phyloP scores from a whole-genome alignment of 2,797 vertebrate species.

The Sarcophilus harrisii region DNA sequence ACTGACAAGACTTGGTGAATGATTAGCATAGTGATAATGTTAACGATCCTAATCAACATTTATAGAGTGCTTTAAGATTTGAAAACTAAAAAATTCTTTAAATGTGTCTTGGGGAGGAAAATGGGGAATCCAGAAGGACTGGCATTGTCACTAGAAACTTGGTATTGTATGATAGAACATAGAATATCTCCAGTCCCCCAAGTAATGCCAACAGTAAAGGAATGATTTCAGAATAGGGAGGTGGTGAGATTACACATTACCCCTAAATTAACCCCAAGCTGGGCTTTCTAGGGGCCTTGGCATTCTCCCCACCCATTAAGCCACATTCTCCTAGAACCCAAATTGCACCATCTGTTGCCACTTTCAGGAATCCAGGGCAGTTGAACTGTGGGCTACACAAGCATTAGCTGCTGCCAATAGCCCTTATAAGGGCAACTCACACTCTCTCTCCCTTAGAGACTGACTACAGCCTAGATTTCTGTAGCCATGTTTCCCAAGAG shows the following conservation, averaged over 20 bases:
- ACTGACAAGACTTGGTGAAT: not conserved
- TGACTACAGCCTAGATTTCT: constrained; percentile 57
- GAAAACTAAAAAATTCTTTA: not conserved
- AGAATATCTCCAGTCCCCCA: not conserved
- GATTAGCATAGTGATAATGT: not conserved
- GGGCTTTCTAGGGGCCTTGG: not conserved
- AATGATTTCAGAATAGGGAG: not conserved
- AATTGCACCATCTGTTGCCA: constrained; percentile 34
- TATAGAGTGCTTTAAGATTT: not conserved
- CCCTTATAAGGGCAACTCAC: not conserved
- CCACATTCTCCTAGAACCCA: not conserved
- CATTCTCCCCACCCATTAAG: not conserved
- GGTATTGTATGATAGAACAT: not conserved
- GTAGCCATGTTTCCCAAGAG: not conserved
- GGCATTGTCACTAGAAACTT: not conserved
- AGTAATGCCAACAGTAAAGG: not conserved
- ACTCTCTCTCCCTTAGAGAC: constrained; percentile 74
- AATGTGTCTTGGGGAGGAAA: not conserved
- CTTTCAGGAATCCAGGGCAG: not conserved
- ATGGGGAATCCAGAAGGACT: not conserved
- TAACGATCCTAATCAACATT: not conserved
- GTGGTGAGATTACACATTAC: not conserved
- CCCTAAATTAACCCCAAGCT: not conserved
- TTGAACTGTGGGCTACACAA: not conserved
- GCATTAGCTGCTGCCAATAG: not conserved